These are phyloP conservation scores for Amiota minor DNA, from an alignment of 2,888 invertebrate genomes.

Conservation along the genomic window DNA sequence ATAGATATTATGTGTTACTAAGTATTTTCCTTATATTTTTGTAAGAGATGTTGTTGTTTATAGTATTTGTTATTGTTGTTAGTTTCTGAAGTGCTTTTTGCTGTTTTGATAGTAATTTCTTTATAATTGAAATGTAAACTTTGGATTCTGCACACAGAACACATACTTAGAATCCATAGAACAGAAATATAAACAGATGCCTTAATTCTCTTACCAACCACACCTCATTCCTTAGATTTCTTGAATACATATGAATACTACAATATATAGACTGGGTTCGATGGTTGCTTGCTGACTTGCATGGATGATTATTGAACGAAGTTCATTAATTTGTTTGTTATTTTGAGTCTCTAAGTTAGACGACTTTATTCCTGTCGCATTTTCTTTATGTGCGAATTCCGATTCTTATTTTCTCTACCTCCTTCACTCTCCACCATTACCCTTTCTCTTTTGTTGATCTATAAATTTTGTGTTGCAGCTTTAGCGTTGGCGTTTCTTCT, in stretches of 20 bases:
- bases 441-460: constrained; percentile 13
- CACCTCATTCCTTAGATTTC: too few relatives aligned
- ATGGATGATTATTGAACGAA: constrained; percentile 32
- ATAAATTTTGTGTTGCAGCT: constrained; percentile 17
- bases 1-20: constrained; percentile 27
- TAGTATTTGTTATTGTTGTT: constrained; percentile 3
- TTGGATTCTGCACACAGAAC: not conserved
- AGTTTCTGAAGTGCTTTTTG: constrained; percentile 56
- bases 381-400: constrained; percentile 42
- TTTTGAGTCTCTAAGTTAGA: constrained; percentile 52
- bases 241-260: too few relatives aligned
- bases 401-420: constrained; percentile 26
- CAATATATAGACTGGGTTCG: too few relatives aligned
- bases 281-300: too few relatives aligned
- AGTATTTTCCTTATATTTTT: constrained; percentile 5
- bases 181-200: constrained; percentile 14
- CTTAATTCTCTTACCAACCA: constrained; percentile 6
- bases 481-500: not conserved
- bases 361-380: constrained; percentile 58
- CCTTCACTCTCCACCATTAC: not conserved
- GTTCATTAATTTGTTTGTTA: constrained; percentile 58
- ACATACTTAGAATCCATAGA: too few relatives aligned
- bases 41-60: constrained; percentile 4
- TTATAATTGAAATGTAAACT: constrained; percentile 64
- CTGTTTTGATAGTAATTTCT: constrained; percentile 54